phyloP scores from a whole-genome alignment of 2,888 invertebrate genomes.

The Ennomos erosarius region DNA sequence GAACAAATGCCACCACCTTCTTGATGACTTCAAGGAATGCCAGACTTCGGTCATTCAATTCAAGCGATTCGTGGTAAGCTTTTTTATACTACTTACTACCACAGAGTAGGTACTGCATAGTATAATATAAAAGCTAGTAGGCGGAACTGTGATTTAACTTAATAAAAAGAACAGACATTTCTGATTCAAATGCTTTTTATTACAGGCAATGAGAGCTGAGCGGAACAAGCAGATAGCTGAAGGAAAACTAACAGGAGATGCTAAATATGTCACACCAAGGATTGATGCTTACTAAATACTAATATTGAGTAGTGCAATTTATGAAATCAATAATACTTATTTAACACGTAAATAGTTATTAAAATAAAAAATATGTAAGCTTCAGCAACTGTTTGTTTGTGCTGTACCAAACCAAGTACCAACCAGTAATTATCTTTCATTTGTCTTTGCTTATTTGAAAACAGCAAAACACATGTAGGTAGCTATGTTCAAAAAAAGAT shows the following conservation, averaged over 20 bases:
- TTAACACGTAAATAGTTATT: slow-evolving; percentile 29
- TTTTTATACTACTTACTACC: too few relatives aligned
- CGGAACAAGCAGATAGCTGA: slow-evolving; percentile 86
- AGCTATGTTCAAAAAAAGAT: too few relatives aligned
- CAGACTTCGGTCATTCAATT: slow-evolving; percentile 84
- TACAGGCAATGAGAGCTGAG: slow-evolving; percentile 86
- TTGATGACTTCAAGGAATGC: slow-evolving; percentile 91
- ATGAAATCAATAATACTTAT: slow-evolving; percentile 27
- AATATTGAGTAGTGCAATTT: slow-evolving; percentile 19
- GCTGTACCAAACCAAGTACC: too few relatives aligned
- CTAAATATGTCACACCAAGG: slow-evolving; percentile 85
- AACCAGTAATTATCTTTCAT: slow-evolving; percentile 1
- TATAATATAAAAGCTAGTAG: too few relatives aligned
- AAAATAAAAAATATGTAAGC: slow-evolving; percentile 24
- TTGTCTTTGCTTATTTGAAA: slow-evolving; percentile 10
- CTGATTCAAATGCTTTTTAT: slow-evolving; percentile 6
- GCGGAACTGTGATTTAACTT: too few relatives aligned
- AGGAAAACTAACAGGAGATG: slow-evolving; percentile 87
- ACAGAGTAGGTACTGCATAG: too few relatives aligned
- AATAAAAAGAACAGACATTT: too few relatives aligned
- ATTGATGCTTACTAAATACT: slow-evolving; percentile 84
- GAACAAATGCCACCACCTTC: slow-evolving; percentile 86
- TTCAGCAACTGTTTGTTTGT: slow-evolving; percentile 23
- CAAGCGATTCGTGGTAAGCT: slow-evolving; percentile 83
- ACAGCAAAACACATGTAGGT: too few relatives aligned